phyloP scores from a whole-genome alignment of 2,888 invertebrate species.

The Temnothorax unifasciatus region DNA sequence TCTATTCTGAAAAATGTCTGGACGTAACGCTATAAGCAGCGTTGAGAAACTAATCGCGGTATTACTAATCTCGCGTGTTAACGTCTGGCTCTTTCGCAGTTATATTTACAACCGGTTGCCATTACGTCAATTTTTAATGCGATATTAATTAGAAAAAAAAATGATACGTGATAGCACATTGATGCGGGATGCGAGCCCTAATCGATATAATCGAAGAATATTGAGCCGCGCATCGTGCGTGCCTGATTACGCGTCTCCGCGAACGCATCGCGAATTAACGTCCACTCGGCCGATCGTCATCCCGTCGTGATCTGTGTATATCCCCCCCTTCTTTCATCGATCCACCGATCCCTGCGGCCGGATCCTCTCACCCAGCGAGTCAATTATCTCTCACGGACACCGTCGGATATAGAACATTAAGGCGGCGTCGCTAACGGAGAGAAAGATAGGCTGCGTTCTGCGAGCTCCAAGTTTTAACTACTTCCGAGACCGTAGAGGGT shows the following conservation, averaged over 20 bases:
- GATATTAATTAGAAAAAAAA: constrained; percentile 40
- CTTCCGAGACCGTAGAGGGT: constrained; percentile 73
- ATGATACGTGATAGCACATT: neutral
- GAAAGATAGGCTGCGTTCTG: constrained; percentile 56
- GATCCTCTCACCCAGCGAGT: constrained; percentile 64
- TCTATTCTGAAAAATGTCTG: neutral
- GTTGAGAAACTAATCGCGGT: neutral
- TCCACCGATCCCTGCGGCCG: neutral
- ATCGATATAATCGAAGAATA: constrained; percentile 18
- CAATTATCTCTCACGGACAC: constrained; percentile 73
- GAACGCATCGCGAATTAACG: constrained; percentile 43
- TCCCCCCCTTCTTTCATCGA: neutral
- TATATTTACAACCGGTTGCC: neutral
- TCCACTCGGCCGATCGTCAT: constrained; percentile 10
- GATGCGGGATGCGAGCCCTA: constrained; percentile 10
- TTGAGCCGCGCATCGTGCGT: neutral
- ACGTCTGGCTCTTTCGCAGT: neutral
- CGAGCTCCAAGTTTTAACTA: constrained; percentile 76
- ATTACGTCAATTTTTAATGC: constrained; percentile 37
- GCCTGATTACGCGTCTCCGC: constrained; percentile 23
- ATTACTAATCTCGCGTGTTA: constrained; percentile 6
- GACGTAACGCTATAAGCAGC: too few species aligned
- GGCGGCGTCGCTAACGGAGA: constrained; percentile 63
- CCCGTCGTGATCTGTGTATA: constrained; percentile 16
- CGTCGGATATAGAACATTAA: constrained; percentile 77